A percentile compares a stretch with the other conserved stretches of the same genome.
These are phyloP conservation scores for Spermophilus dauricus DNA, from an alignment of 2,113 vertebrate species.

Conservation along the genomic window DNA sequence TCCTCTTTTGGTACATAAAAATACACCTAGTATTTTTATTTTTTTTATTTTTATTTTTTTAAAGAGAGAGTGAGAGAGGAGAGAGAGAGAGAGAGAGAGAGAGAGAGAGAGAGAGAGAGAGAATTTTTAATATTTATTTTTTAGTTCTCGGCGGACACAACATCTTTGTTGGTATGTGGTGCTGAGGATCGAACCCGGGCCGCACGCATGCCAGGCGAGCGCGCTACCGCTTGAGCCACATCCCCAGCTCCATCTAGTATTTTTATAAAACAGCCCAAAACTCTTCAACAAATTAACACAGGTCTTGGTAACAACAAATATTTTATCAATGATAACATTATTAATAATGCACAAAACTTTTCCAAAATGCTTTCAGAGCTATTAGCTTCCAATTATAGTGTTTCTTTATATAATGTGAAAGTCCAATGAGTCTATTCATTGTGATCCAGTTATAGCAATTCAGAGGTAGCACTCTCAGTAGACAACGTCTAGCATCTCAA, in stretches of 20 bases:
- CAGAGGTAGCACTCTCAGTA: not conserved
- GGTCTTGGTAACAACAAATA: not conserved
- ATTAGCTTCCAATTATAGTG: not conserved
- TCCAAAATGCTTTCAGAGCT: slow-evolving; percentile 1
- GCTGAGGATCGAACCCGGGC: too few species aligned
- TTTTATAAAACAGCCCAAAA: not conserved
- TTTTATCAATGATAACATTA: not conserved
- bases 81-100: too few species aligned
- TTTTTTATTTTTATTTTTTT: too few species aligned
- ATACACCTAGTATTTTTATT: not conserved
- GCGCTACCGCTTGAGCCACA: too few species aligned
- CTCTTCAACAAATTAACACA: slow-evolving; percentile 7
- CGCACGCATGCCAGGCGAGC: too few species aligned
- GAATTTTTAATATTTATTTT: too few species aligned
- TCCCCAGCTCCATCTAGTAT: not conserved
- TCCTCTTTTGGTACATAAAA: not conserved
- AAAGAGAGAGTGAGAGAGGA: too few species aligned
- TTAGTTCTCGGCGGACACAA: too few species aligned
- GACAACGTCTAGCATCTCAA: not conserved
- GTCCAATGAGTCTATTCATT: not conserved
- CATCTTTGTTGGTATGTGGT: too few species aligned
- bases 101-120: too few species aligned
- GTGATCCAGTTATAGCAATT: not conserved
- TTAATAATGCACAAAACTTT: slow-evolving; percentile 14
- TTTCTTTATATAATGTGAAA: not conserved